Percentiles rank a stretch among this genome's conserved stretches.
These are phyloP conservation scores for Harpalus rubripes DNA, from an alignment of 2,888 invertebrate species.

Conservation along the genomic window DNA sequence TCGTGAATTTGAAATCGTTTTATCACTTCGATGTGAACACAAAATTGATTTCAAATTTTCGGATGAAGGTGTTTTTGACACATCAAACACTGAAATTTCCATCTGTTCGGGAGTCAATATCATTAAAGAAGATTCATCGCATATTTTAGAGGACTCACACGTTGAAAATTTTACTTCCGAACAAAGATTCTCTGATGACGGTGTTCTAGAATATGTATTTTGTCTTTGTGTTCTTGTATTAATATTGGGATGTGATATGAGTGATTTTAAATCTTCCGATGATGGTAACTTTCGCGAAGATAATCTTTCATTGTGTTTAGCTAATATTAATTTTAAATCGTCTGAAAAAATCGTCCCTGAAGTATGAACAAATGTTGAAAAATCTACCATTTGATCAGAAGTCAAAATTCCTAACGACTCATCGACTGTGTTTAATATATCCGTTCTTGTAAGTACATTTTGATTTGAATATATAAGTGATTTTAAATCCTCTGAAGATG, in stretches of 20 bases:
- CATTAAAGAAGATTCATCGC: conserved; percentile 87
- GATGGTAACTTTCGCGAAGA: not conserved
- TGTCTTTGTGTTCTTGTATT: too few species aligned
- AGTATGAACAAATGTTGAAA: too few species aligned
- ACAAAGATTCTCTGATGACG: conserved; percentile 78
- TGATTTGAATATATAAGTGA: conserved; percentile 65
- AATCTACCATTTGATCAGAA: too few species aligned
- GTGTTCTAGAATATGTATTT: conserved; percentile 76
- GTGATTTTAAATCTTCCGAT: too few species aligned
- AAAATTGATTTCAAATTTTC: conserved; percentile 78
- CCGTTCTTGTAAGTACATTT: not conserved
- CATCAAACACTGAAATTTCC: conserved; percentile 79
- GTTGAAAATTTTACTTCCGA: conserved; percentile 64
- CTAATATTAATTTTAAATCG: too few species aligned
- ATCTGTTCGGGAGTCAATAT: conserved; percentile 94
- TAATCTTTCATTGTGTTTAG: conserved; percentile 68
- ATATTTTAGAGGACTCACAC: conserved; percentile 24
- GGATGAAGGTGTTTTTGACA: conserved; percentile 82
- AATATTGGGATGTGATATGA: too few species aligned
- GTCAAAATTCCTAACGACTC: too few species aligned
- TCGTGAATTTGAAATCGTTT: conserved; percentile 73
- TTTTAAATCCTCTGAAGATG: conserved; percentile 78
- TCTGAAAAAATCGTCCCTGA: too few species aligned
- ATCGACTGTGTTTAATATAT: not conserved
- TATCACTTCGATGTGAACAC: conserved; percentile 69